Conservation (phyloP, 1,140 invertebrate species). For the Campoletis sonorensis region DNA sequence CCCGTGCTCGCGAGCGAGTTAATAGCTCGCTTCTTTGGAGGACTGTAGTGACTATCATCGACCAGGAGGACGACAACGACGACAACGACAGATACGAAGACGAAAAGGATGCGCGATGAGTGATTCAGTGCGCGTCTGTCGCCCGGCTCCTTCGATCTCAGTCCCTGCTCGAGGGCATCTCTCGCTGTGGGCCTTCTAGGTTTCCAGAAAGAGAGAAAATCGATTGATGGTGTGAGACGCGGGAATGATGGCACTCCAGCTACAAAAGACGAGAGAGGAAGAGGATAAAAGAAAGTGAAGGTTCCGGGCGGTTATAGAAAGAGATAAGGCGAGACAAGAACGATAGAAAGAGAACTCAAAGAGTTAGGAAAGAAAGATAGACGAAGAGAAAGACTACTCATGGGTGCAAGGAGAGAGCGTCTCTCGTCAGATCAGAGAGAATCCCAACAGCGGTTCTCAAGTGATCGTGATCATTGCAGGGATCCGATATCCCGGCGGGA, state of each 20-base stretch:
- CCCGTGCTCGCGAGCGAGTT: slow-evolving; percentile 57
- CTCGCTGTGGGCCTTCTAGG: slow-evolving; percentile 37
- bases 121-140: slow-evolving; percentile 69
- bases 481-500: slow-evolving; percentile 36
- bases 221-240: slow-evolving; percentile 37
- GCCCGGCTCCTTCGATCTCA: slow-evolving; percentile 46
- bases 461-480: slow-evolving; percentile 50
- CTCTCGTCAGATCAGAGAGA: slow-evolving; percentile 40
- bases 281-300: slow-evolving; percentile 4
- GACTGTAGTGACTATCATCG: slow-evolving; percentile 47
- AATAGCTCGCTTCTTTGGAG: slow-evolving; percentile 65
- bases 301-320: slow-evolving; percentile 14
- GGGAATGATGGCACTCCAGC: slow-evolving; percentile 3
- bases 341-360: slow-evolving; percentile 33
- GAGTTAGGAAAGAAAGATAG: slow-evolving; percentile 19
- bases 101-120: slow-evolving; percentile 60
- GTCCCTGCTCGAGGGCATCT: slow-evolving; percentile 33
- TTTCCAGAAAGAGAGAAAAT: slow-evolving; percentile 53
- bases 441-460: slow-evolving; percentile 64
- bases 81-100: slow-evolving; percentile 18
- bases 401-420: slow-evolving; percentile 31
- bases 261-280: slow-evolving; percentile 31
- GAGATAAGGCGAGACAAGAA: slow-evolving; percentile 18
- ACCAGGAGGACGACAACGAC: slow-evolving; percentile 49
- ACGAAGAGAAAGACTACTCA: slow-evolving; percentile 22